phyloP scores from a whole-genome alignment of 2,797 vertebrate species.

The Odontamblyopus rebecca region DNA sequence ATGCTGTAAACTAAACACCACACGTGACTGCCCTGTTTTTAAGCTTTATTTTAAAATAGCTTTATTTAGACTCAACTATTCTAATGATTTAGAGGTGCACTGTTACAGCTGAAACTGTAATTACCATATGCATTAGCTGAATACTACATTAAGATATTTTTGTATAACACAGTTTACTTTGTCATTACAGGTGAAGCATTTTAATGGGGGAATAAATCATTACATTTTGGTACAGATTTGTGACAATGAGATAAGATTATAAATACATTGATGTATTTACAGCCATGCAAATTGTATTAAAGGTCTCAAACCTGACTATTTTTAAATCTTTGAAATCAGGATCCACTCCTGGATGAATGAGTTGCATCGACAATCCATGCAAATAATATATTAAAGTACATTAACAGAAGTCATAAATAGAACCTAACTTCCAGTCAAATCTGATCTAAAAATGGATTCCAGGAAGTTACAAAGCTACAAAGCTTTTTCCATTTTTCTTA shows the following conservation, averaged over 20 bases:
- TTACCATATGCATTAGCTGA: neutral
- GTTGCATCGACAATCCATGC: neutral
- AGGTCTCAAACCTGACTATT: neutral
- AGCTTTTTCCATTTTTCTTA: constrained; percentile 19
- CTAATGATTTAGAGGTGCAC: neutral
- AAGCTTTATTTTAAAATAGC: neutral
- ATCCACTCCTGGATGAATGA: neutral
- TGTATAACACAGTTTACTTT: neutral
- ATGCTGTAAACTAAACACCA: constrained; percentile 25
- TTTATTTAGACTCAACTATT: constrained; percentile 9
- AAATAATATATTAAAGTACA: neutral
- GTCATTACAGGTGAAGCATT: no score
- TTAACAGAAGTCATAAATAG: constrained; percentile 1
- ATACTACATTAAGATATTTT: neutral
- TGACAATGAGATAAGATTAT: no score
- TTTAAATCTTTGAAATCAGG: neutral
- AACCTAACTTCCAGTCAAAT: constrained; percentile 29
- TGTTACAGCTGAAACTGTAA: neutral
- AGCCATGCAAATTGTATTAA: no score
- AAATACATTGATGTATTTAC: no score
- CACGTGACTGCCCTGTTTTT: constrained; percentile 17
- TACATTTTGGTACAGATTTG: no score
- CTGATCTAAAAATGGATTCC: constrained; percentile 27
- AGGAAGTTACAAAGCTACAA: constrained; percentile 8
- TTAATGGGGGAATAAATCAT: no score